Conservation (phyloP, 1,140 invertebrate genomes). For the Nephotettix cincticeps region DNA sequence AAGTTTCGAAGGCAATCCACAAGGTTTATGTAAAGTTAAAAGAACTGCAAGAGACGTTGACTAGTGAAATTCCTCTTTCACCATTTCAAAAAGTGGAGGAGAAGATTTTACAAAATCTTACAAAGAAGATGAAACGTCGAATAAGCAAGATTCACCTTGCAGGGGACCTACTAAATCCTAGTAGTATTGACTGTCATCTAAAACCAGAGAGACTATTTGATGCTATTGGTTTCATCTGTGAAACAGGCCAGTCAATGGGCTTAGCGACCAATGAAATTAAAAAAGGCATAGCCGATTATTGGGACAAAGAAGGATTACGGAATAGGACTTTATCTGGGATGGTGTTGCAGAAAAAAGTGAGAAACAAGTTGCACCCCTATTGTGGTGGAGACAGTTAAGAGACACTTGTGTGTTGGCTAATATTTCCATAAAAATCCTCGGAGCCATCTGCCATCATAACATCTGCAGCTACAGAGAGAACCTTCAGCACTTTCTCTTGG, state of each 20-base stretch:
- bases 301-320: not conserved
- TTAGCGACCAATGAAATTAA: not conserved
- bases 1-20: slow-evolving; percentile 5
- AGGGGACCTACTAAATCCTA: slow-evolving; percentile 4
- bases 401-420: slow-evolving; percentile 1
- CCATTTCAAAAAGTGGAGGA: slow-evolving; percentile 8
- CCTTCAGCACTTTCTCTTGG: slow-evolving; percentile 3
- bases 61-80: no score
- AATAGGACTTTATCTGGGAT: slow-evolving; percentile 10
- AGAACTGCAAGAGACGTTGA: no score
- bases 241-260: slow-evolving; percentile 13
- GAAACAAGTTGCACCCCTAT: slow-evolving; percentile 7
- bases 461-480: slow-evolving; percentile 4
- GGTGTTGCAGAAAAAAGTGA: not conserved
- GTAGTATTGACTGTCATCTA: not conserved
- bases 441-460: not conserved
- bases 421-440: not conserved
- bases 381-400: slow-evolving; percentile 13
- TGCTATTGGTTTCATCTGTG: no score
- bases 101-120: no score
- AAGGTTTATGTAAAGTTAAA: no score
- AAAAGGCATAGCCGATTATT: not conserved
- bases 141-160: slow-evolving; percentile 8
- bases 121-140: not conserved
- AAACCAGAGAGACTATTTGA: no score